A percentile compares a stretch with the other conserved stretches of the same genome.
phyloP scores from a whole-genome alignment of 1,140 invertebrate genomes.

The Metaphire vulgaris region DNA sequence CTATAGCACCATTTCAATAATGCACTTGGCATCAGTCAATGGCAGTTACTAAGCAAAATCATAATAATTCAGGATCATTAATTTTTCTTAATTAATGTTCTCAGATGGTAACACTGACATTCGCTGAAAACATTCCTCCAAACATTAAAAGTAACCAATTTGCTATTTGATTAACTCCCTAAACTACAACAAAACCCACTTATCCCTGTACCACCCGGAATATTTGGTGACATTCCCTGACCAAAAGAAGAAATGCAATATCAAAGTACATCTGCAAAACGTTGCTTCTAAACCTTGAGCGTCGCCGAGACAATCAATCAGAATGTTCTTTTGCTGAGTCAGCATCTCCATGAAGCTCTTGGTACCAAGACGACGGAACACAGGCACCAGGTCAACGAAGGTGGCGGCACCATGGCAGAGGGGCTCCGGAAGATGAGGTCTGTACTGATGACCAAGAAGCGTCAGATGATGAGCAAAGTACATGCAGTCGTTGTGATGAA shows the following conservation, averaged over 20 bases:
- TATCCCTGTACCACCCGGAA: no score
- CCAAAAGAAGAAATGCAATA: no score
- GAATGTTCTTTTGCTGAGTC: conserved; percentile 64
- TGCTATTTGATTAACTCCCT: no score
- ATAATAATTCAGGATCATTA: conserved; percentile 18
- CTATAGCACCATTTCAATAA: no score
- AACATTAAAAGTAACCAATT: background rate
- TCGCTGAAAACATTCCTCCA: background rate
- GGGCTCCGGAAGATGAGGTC: conserved; percentile 50
- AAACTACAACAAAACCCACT: no score
- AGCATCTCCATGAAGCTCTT: conserved; percentile 66
- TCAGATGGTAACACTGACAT: background rate
- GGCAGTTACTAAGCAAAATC: background rate
- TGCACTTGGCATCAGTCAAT: no score
- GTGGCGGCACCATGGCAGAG: conserved; percentile 53
- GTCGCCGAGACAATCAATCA: conserved; percentile 64
- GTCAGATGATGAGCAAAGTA: conserved; percentile 71
- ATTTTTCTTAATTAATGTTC: background rate
- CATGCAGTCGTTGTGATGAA: conserved; percentile 89
- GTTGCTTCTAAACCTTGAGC: no score
- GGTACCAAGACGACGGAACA: conserved; percentile 62
- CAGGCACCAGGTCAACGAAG: conserved; percentile 60
- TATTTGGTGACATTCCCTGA: no score
- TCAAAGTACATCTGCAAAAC: no score
- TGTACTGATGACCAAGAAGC: conserved; percentile 59